Percentiles rank a stretch among this genome's conserved stretches.
These are phyloP conservation scores for Lordiphosa collinella DNA, from an alignment of 1,140 invertebrate genomes.

Conservation along the genomic window DNA sequence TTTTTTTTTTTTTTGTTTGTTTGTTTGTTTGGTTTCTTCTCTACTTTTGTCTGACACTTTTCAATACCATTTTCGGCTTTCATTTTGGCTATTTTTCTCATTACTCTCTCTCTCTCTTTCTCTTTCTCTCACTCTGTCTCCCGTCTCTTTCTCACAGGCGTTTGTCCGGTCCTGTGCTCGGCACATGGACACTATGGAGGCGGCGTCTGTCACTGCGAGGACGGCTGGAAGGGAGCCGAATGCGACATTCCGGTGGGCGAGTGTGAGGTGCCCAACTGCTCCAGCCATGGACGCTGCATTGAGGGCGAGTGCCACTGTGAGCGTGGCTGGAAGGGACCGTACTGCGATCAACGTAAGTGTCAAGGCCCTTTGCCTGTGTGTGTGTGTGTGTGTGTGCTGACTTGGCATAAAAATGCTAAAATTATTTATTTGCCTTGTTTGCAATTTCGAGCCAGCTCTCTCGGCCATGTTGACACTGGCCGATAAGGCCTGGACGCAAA, in stretches of 20 bases:
- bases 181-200: constrained; percentile 97
- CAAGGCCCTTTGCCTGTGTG: constrained; percentile 15
- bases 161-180: constrained; percentile 98
- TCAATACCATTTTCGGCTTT: constrained; percentile 38
- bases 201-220: constrained; percentile 96
- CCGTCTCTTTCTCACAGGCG: constrained; percentile 81
- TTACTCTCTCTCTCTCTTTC: background rate
- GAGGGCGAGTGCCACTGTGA: constrained; percentile 94
- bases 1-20: constrained; percentile 38
- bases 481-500: constrained; percentile 43
- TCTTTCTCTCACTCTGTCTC: background rate
- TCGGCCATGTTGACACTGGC: constrained; percentile 56
- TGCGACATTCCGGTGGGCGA: constrained; percentile 95
- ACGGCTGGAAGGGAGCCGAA: constrained; percentile 97
- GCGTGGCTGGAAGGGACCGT: constrained; percentile 92
- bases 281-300: constrained; percentile 93
- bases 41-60: constrained; percentile 51
- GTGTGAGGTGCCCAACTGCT: constrained; percentile 95
- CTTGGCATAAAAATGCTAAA: constrained; percentile 76
- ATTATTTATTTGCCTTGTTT: constrained; percentile 77
- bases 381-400: constrained; percentile 42
- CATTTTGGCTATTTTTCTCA: constrained; percentile 1
- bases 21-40: constrained; percentile 21
- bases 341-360: constrained; percentile 90
- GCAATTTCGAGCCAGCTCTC: constrained; percentile 55